Percentiles rank a stretch among this genome's conserved stretches.
phyloP scores from a whole-genome alignment of 2,797 vertebrate genomes.

The Acipenser transmontanus region DNA sequence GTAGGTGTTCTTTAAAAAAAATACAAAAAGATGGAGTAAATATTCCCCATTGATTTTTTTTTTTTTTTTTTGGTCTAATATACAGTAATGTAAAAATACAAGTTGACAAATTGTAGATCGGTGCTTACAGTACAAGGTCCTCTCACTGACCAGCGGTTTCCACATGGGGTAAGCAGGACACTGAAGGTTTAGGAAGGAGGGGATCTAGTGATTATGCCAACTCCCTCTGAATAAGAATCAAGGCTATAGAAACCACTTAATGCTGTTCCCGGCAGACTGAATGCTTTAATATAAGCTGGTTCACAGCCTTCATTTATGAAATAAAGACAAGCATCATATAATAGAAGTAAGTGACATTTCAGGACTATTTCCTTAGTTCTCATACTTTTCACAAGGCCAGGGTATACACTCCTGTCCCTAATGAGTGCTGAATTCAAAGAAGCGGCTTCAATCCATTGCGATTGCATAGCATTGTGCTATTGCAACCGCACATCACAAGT shows the following conservation, averaged over 20 bases:
- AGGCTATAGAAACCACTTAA: no score
- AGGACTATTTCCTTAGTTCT: background rate
- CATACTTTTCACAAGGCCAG: background rate
- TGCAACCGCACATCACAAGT: background rate
- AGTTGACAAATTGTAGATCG: no score
- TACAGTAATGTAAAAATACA: no score
- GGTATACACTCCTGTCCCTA: background rate
- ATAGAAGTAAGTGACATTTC: background rate
- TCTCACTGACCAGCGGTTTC: no score
- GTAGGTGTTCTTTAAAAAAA: no score
- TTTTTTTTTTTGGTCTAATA: no score
- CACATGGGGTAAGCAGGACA: no score
- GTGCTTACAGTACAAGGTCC: conserved; percentile 16
- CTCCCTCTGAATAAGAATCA: no score
- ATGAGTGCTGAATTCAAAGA: background rate
- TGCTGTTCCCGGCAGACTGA: background rate
- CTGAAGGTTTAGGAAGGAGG: no score
- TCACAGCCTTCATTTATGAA: background rate
- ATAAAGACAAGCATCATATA: background rate
- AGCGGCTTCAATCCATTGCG: background rate
- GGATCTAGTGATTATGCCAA: no score
- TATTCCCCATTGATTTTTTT: no score
- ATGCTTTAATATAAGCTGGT: background rate
- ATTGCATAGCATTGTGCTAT: background rate
- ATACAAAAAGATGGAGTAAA: no score